Percentiles rank a stretch among this genome's conserved stretches.
phyloP scores from a whole-genome alignment of 2,113 vertebrate genomes.

The Hucho hucho region DNA sequence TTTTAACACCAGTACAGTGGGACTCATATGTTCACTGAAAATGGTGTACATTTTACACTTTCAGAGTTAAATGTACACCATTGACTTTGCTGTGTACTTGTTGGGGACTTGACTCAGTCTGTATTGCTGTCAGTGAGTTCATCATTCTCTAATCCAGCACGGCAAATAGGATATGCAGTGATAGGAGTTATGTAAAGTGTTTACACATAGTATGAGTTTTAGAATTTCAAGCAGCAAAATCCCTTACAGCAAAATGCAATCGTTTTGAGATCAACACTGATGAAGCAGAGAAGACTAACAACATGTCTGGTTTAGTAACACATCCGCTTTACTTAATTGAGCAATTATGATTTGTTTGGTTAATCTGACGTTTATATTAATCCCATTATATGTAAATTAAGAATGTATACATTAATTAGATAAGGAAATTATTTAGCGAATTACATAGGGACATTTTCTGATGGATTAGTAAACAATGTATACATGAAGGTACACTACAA shows the following conservation, averaged over 20 bases:
- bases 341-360: neutral
- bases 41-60: too few relatives aligned
- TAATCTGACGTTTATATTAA: neutral
- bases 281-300: neutral
- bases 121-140: conserved; percentile 6
- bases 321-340: neutral
- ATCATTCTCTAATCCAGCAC: conserved; percentile 1
- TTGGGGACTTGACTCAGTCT: neutral
- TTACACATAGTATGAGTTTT: neutral
- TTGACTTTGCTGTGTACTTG: neutral
- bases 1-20: too few relatives aligned
- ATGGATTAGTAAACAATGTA: too few relatives aligned
- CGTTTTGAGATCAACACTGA: neutral
- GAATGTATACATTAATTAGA: neutral
- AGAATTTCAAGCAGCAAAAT: neutral
- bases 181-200: neutral
- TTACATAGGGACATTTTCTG: too few relatives aligned
- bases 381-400: neutral
- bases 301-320: neutral
- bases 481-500: too few relatives aligned
- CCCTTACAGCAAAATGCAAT: neutral
- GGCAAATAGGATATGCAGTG: neutral
- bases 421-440: neutral
- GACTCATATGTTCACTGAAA: too few relatives aligned
- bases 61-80: too few relatives aligned